Conservation (phyloP, 2,888 invertebrate genomes). For the Lucinisca nassula region DNA sequence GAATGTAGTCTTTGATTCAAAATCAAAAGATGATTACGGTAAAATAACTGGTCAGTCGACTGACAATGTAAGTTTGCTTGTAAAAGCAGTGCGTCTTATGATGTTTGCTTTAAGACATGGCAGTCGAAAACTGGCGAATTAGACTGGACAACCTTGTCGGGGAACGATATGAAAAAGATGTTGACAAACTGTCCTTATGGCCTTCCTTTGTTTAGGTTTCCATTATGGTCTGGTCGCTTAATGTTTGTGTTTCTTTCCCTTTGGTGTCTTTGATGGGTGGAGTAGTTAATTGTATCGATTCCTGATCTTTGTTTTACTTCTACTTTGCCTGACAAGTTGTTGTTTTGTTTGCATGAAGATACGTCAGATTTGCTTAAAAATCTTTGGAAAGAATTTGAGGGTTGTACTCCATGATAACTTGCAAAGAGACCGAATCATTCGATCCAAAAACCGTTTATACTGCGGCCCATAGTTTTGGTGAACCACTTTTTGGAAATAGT, state of each 20-base stretch:
- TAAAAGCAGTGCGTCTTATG: background rate
- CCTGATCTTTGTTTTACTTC: no score
- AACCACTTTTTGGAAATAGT: background rate
- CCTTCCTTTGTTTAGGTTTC: no score
- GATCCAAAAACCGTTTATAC: background rate
- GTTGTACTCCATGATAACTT: background rate
- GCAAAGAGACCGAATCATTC: background rate
- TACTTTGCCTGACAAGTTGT: background rate
- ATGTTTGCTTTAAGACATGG: conserved; percentile 9
- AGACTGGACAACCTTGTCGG: conserved; percentile 1
- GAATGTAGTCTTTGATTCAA: conserved; percentile 36
- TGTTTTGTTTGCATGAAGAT: conserved; percentile 15
- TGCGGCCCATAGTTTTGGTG: background rate
- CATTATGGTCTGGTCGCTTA: no score
- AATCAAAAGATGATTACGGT: background rate
- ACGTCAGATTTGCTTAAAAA: background rate
- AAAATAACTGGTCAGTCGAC: background rate
- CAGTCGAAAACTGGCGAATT: background rate
- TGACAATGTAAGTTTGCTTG: background rate
- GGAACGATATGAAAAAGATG: conserved; percentile 2
- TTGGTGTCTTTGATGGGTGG: no score
- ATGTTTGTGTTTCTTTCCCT: no score
- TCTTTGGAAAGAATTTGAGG: background rate
- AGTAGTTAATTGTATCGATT: no score
- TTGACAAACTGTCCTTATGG: no score